These are phyloP conservation scores for Hedya salicella DNA, from an alignment of 2,888 invertebrate species.

Conservation along the genomic window DNA sequence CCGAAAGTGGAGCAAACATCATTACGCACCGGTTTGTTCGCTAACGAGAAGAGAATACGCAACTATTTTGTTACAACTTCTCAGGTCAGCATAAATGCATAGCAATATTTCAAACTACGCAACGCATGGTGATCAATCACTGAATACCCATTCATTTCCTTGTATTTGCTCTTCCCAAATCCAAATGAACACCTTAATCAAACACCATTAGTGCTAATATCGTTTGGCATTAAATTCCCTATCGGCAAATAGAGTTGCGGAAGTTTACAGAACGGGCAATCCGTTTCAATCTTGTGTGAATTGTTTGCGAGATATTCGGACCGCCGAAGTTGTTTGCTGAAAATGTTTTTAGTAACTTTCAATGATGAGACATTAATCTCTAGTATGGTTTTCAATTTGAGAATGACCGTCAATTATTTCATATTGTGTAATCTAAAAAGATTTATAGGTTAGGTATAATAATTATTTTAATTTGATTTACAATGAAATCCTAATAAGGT, in stretches of 20 bases:
- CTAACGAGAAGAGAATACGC: constrained; percentile 40
- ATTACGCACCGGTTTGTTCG: constrained; percentile 39
- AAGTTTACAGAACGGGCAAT: constrained; percentile 43
- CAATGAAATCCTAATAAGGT: too few species aligned
- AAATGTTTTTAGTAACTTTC: constrained; percentile 41
- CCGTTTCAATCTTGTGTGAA: constrained; percentile 43
- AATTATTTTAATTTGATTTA: too few species aligned
- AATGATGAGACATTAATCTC: constrained; percentile 31
- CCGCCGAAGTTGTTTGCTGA: constrained; percentile 35
- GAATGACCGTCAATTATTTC: neutral
- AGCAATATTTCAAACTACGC: constrained; percentile 42
- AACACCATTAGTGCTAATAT: constrained; percentile 30
- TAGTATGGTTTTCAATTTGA: neutral
- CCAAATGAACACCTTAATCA: neutral
- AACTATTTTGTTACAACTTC: constrained; percentile 40
- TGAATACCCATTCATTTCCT: constrained; percentile 54
- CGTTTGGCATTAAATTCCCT: constrained; percentile 30
- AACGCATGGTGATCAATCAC: constrained; percentile 42
- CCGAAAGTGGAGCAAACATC: constrained; percentile 42
- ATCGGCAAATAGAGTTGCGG: constrained; percentile 32
- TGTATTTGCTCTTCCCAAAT: neutral
- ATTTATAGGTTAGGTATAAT: too few species aligned
- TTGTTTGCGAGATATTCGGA: constrained; percentile 41
- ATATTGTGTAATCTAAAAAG: too few species aligned
- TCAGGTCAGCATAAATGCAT: constrained; percentile 42